Percentiles rank a stretch among this genome's conserved stretches.
Evolutionary conservation across 2,797 vertebrate species (phyloP).

Genomic region (Megalops cyprinoides): DNA sequence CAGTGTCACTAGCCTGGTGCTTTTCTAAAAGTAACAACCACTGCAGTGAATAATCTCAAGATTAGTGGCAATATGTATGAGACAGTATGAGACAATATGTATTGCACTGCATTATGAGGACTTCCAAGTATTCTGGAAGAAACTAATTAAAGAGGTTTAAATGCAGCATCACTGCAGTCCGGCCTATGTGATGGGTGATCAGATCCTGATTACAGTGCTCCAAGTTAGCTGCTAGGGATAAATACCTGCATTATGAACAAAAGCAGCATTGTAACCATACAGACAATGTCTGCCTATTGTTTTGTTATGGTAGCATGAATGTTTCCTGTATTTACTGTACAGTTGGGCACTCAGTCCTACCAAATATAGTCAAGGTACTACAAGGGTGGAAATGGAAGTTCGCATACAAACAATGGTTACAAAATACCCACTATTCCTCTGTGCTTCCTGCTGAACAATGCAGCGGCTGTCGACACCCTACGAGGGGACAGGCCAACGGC

Average conservation of each 20-base stretch:
- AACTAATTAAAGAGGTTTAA: too few species aligned
- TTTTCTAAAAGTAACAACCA: conserved; percentile 65
- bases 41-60: conserved; percentile 62
- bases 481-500: conserved; percentile 45
- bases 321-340: not conserved
- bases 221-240: not conserved
- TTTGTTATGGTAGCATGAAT: not conserved
- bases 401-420: conserved; percentile 65
- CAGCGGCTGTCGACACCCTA: conserved; percentile 52
- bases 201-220: not conserved
- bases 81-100: not conserved
- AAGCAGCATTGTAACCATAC: not conserved
- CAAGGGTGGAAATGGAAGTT: conserved; percentile 48
- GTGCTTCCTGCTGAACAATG: conserved; percentile 75
- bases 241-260: not conserved
- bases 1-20: conserved; percentile 58
- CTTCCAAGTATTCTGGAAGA: not conserved
- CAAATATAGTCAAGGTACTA: conserved; percentile 55
- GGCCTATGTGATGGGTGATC: not conserved
- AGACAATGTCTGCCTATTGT: not conserved
- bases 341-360: conserved; percentile 39
- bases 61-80: not conserved
- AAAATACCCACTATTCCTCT: conserved; percentile 62
- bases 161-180: not conserved
- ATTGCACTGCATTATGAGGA: not conserved